phyloP scores from a whole-genome alignment of 1,140 invertebrate genomes.

The Caenorhabditis briggsae region DNA sequence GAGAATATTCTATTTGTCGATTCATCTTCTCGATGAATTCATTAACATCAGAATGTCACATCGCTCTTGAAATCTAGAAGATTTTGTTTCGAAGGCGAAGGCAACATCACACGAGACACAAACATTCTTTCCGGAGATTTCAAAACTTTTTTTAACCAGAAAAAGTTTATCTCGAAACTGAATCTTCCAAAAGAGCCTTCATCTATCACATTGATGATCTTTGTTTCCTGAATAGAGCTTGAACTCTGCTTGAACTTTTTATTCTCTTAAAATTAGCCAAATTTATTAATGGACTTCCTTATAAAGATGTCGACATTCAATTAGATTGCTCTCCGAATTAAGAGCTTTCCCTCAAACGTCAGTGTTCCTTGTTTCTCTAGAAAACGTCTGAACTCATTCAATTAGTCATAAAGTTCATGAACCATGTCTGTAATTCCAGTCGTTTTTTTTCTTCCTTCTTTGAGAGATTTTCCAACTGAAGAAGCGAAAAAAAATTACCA shows the following conservation, averaged over 20 bases:
- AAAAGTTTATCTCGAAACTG: neutral
- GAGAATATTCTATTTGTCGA: slow-evolving; percentile 48
- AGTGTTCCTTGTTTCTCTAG: neutral
- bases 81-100: slow-evolving; percentile 6
- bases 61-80: slow-evolving; percentile 23
- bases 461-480: slow-evolving; percentile 18
- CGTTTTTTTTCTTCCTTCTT: neutral
- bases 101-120: neutral
- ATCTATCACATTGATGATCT: neutral
- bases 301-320: too few relatives aligned
- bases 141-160: neutral
- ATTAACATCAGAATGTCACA: slow-evolving; percentile 45
- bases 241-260: too few relatives aligned
- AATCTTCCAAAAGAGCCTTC: neutral
- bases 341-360: too few relatives aligned
- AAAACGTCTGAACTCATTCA: neutral
- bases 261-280: too few relatives aligned
- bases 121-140: neutral
- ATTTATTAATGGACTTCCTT: too few relatives aligned
- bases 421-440: slow-evolving; percentile 3
- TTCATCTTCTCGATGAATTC: slow-evolving; percentile 51
- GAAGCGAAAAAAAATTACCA: slow-evolving; percentile 11
- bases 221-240: neutral
- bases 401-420: slow-evolving; percentile 18
- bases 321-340: too few relatives aligned